Evolutionary conservation across 2,113 vertebrate species (phyloP).

Genomic region (Dromiciops gliroides): DNA sequence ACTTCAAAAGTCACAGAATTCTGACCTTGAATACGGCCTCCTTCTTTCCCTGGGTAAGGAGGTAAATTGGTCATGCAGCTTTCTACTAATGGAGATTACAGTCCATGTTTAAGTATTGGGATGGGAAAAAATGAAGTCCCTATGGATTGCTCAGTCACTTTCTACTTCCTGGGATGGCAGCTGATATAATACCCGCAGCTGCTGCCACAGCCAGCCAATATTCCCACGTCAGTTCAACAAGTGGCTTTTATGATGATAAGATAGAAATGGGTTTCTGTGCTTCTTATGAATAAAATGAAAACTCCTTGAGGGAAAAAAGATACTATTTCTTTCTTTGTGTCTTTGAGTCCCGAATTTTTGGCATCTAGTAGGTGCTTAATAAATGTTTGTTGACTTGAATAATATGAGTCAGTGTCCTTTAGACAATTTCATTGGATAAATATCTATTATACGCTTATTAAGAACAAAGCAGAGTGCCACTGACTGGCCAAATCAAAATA

Average conservation of each 20-base stretch:
- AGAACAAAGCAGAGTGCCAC: conserved; percentile 48
- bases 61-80: conserved; percentile 40
- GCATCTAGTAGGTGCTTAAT: background rate
- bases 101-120: conserved; percentile 36
- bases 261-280: conserved; percentile 72
- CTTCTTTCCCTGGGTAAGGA: conserved; percentile 6
- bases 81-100: conserved; percentile 43
- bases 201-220: conserved; percentile 67
- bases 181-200: conserved; percentile 69
- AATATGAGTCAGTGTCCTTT: conserved; percentile 68
- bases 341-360: background rate
- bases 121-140: conserved; percentile 31
- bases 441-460: background rate
- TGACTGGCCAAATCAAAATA: conserved; percentile 71
- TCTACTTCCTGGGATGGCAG: conserved; percentile 62
- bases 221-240: conserved; percentile 56
- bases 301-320: background rate
- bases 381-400: background rate
- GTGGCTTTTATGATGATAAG: conserved; percentile 73
- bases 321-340: background rate
- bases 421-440: conserved; percentile 3
- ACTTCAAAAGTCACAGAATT: conserved; percentile 20
- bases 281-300: conserved; percentile 70
- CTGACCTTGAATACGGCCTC: conserved; percentile 35
- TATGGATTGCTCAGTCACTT: conserved; percentile 24